phyloP scores from a whole-genome alignment of 2,797 vertebrate genomes.

The Channallabes apus region DNA sequence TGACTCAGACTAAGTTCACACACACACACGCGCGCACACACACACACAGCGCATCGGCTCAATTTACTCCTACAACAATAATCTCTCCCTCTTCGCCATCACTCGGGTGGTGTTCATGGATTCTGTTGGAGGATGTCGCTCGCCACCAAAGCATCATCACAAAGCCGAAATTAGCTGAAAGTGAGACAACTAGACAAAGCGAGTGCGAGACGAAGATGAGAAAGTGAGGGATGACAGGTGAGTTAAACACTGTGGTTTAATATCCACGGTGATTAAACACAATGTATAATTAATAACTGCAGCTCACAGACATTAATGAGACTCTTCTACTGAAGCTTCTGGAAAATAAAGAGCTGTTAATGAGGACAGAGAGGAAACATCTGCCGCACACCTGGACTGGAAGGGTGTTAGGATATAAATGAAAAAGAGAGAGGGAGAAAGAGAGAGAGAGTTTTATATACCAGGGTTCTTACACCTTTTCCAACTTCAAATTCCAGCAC shows the following conservation, averaged over 20 bases:
- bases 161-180: background rate
- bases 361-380: background rate
- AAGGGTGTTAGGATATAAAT: background rate
- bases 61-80: background rate
- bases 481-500: too few relatives aligned
- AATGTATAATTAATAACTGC: background rate
- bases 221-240: background rate
- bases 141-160: background rate
- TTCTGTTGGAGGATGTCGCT: slow-evolving; percentile 1
- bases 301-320: background rate
- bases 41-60: background rate
- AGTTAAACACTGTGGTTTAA: background rate
- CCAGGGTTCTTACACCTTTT: too few relatives aligned
- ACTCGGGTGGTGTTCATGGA: background rate
- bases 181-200: background rate
- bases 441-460: background rate
- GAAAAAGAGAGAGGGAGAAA: background rate
- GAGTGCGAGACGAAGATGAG: background rate
- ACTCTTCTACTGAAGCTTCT: slow-evolving; percentile 9
- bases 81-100: background rate
- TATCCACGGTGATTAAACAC: background rate
- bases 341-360: background rate
- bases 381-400: background rate
- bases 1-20: background rate
- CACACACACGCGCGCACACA: background rate